Conservation (phyloP, 1,140 invertebrate species). For the Stegodyphus dumicola region DNA sequence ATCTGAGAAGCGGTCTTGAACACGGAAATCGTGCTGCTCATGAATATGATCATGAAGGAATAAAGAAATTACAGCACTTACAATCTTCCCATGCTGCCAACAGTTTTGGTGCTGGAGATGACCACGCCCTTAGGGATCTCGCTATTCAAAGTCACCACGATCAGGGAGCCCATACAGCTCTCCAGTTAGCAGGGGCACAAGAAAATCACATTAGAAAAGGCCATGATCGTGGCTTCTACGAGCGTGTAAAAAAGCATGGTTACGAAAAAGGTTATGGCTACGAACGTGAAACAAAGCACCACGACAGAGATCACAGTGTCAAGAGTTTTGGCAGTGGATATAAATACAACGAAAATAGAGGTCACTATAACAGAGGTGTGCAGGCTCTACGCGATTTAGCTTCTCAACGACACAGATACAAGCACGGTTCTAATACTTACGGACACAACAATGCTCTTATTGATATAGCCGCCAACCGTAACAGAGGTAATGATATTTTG, state of each 20-base stretch:
- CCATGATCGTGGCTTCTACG: conserved; percentile 37
- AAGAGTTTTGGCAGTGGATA: not conserved
- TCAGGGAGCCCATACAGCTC: not conserved
- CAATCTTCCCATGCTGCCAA: not conserved
- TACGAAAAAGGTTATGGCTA: conserved; percentile 52
- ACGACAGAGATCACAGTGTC: conserved; percentile 4
- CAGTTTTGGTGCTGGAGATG: not conserved
- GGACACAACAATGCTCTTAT: not conserved
- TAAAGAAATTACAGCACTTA: not conserved
- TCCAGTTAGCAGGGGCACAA: not conserved
- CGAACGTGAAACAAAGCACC: conserved; percentile 29
- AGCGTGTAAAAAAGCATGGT: conserved; percentile 27
- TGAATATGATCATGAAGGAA: not conserved
- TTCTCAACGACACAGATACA: conserved; percentile 1
- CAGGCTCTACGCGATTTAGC: conserved; percentile 28
- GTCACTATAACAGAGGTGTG: not conserved
- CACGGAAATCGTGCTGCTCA: not conserved
- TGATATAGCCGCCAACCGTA: not conserved
- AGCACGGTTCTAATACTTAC: not conserved
- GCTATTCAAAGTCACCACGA: not conserved
- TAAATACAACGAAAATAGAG: conserved; percentile 9
- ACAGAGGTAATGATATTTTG: conserved; percentile 11
- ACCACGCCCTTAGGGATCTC: not conserved
- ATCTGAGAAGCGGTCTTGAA: not conserved
- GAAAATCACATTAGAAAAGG: conserved; percentile 22